Percentiles rank a stretch among this genome's conserved stretches.
These are phyloP conservation scores for Coranthus polyacanthus DNA, from an alignment of 2,797 vertebrate genomes.

Conservation along the genomic window DNA sequence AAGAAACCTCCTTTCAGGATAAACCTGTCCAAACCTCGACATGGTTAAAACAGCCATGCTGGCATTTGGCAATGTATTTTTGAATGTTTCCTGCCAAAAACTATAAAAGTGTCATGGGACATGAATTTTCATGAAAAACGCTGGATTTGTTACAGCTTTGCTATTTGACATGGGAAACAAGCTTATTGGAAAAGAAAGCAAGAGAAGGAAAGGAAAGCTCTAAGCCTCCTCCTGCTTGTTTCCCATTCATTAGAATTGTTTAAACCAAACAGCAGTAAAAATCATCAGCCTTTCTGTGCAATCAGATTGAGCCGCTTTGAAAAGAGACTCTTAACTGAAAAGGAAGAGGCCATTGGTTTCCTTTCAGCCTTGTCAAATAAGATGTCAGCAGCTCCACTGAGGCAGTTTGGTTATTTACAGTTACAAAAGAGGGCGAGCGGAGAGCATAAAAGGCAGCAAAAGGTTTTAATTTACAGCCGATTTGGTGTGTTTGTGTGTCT, in stretches of 20 bases:
- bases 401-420: slow-evolving; percentile 17
- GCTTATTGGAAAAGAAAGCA: slow-evolving; percentile 15
- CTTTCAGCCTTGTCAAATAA: slow-evolving; percentile 36
- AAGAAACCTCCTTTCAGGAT: no score
- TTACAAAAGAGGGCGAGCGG: slow-evolving; percentile 3
- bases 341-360: slow-evolving; percentile 24
- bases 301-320: slow-evolving; percentile 6
- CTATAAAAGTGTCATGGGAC: background rate
- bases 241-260: slow-evolving; percentile 53
- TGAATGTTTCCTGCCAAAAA: background rate
- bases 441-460: background rate
- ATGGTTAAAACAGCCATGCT: background rate
- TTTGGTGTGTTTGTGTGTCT: slow-evolving; percentile 27
- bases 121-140: background rate
- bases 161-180: background rate
- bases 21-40: no score
- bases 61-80: background rate
- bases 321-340: slow-evolving; percentile 22
- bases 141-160: slow-evolving; percentile 10
- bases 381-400: slow-evolving; percentile 38
- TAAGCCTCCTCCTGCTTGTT: slow-evolving; percentile 21
- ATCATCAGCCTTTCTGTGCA: no score
- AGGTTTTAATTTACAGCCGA: slow-evolving; percentile 2
- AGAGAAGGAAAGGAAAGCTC: background rate
- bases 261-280: slow-evolving; percentile 46